Base-by-base conservation (phyloP, 2,113 vertebrate species). In the Lanius collurio region DNA sequence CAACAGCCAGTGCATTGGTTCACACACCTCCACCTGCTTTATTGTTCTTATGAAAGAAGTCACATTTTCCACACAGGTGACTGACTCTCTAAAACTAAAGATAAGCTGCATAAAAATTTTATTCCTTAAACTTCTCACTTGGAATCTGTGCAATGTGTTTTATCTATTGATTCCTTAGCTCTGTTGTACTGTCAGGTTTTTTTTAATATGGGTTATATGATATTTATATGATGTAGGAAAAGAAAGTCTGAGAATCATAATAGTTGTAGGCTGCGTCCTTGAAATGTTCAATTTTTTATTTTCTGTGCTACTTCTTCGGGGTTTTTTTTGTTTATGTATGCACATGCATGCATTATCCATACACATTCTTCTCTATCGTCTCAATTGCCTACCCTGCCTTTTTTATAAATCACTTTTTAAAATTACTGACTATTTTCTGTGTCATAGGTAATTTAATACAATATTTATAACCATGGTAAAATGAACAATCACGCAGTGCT, bases 401-500 rank as follows among this genome's bases (percentile, higher is more conserved):
- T 88, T 89, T 84, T 68, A 75, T 30, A 83, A 81, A 83, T 56
- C 15, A 49, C 26, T 87, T 90, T 83, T 68, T 4, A 68, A 93
- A 89, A 71, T 79, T 90, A 93, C 80, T 71, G 50, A 60, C 79
- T 89, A 49, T 77, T 90, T 65, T 80, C 37, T 27, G 35, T 93
- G 79, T 90, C 85, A 60, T 76, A 84, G 24, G 76, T 89, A 75
- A 95, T 96, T 93, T 90, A 96, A 96, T 78, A 41, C n/a, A 89
- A 37, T 93, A 90, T 95, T 96, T 94, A 92, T 94, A 96, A 87
- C 47, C 15, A 21, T 11, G 64, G 47, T 63, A 83, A 96, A 94
- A 93, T 93, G 82, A 93, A 86, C 82, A 90, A 91, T 91, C 78
- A 69, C 1, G 0, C 26, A 56, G 31, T 41, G n/a, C 37, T 92